Evolutionary conservation across 2,113 vertebrate genomes (phyloP).

Genomic region (Petrocephalus zakoni): DNA sequence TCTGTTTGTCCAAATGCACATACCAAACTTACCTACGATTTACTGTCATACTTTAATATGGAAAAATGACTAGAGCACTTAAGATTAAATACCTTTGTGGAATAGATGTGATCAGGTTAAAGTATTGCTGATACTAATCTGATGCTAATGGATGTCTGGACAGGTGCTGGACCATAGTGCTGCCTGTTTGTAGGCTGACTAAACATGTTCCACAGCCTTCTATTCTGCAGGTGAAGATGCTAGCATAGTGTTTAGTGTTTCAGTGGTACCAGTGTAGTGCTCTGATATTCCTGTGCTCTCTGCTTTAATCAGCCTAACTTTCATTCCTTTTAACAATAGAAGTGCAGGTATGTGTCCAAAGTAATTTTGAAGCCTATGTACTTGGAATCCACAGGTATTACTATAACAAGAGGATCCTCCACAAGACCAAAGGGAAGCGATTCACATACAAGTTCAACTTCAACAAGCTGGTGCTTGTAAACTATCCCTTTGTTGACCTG

Average conservation of each 20-base stretch:
- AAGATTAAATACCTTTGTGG: not conserved
- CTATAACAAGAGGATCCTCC: constrained; percentile 88
- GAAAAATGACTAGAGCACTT: not conserved
- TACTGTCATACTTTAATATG: not conserved
- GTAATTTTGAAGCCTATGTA: not conserved
- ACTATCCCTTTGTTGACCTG: constrained; percentile 87
- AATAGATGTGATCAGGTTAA: not conserved
- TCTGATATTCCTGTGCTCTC: not conserved
- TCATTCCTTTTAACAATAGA: not conserved
- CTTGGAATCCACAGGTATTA: constrained; percentile 67
- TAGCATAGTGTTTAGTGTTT: not conserved
- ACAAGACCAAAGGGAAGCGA: constrained; percentile 87
- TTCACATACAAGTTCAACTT: constrained; percentile 96
- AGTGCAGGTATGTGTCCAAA: constrained; percentile 5
- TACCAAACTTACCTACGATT: not conserved
- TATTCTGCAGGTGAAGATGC: not conserved
- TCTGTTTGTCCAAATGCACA: not conserved
- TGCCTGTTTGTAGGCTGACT: not conserved
- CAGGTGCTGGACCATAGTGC: not conserved
- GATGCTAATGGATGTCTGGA: not conserved
- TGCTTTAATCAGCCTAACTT: not conserved
- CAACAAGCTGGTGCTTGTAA: constrained; percentile 87
- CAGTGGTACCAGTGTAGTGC: not conserved
- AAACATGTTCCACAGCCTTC: not conserved
- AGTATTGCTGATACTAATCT: not conserved